Conservation (phyloP, 2,113 vertebrate genomes). For the Peromyscus leucopus region DNA sequence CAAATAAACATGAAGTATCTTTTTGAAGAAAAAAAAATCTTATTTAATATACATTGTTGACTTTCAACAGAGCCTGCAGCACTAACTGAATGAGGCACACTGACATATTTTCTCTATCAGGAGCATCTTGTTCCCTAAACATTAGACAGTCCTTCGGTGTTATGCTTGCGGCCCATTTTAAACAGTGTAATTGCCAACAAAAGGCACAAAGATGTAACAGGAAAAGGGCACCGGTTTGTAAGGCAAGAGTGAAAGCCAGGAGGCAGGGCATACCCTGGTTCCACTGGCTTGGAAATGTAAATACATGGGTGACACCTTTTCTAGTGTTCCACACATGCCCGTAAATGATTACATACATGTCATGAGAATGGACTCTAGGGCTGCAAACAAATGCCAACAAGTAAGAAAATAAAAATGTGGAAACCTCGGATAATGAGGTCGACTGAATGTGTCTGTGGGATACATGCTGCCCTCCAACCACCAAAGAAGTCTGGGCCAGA, state of each 20-base stretch:
- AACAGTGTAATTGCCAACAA: not conserved
- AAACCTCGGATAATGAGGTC: not conserved
- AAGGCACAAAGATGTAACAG: not conserved
- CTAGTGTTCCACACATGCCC: not conserved
- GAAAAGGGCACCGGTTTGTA: not conserved
- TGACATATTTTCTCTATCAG: not conserved
- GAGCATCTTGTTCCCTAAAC: not conserved
- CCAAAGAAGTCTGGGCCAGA: not conserved
- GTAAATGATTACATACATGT: not conserved
- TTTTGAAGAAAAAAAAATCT: not conserved
- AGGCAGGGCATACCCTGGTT: fast-evolving
- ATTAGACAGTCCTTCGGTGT: not conserved
- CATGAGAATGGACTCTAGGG: not conserved
- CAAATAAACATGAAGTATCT: not conserved
- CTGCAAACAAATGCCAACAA: not conserved
- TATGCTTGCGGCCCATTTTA: not conserved
- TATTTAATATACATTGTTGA: not conserved
- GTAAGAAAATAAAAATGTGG: not conserved
- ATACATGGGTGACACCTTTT: fast-evolving
- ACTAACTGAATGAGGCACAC: not conserved
- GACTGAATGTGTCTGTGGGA: fast-evolving
- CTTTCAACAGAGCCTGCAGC: not conserved
- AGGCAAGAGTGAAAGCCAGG: not conserved
- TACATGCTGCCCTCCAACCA: not conserved
- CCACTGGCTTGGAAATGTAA: no score